Evolutionary conservation across 2,888 invertebrate genomes (phyloP).

Genomic region (Brachypterus glaber): DNA sequence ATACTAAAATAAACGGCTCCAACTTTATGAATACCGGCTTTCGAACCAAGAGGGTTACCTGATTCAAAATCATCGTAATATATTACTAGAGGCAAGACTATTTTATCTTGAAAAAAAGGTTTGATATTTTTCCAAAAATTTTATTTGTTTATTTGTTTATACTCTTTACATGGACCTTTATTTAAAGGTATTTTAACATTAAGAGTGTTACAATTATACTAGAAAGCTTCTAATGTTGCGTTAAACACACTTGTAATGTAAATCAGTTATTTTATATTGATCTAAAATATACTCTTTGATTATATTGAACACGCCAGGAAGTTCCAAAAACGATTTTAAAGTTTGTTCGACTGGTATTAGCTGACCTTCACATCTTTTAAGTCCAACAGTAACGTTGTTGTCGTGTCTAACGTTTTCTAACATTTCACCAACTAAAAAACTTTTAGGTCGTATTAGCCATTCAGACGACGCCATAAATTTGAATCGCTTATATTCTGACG

Average conservation of each 20-base stretch:
- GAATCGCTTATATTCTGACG: not conserved
- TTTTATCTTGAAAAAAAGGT: conserved; percentile 2
- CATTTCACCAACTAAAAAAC: conserved; percentile 4
- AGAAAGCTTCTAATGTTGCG: not conserved
- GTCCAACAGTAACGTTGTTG: not conserved
- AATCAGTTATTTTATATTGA: not conserved
- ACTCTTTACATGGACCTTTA: too few relatives aligned
- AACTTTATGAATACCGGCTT: not conserved
- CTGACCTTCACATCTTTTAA: conserved; percentile 2
- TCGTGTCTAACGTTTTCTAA: conserved; percentile 1
- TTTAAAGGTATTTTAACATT: too few relatives aligned
- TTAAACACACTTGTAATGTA: not conserved
- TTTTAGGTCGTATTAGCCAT: conserved; percentile 1
- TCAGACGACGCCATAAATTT: conserved; percentile 6
- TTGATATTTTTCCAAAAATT: not conserved
- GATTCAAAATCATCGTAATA: not conserved
- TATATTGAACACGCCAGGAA: not conserved
- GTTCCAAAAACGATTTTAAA: not conserved
- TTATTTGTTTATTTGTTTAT: too few relatives aligned
- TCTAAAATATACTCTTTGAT: not conserved
- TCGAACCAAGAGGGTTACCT: not conserved
- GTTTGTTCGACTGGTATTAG: conserved; percentile 1
- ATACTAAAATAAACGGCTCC: not conserved
- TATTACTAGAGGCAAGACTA: conserved; percentile 1
- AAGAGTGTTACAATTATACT: too few relatives aligned